Evolutionary conservation across 2,797 vertebrate genomes (phyloP).

Genomic region (Ceryle rudis): DNA sequence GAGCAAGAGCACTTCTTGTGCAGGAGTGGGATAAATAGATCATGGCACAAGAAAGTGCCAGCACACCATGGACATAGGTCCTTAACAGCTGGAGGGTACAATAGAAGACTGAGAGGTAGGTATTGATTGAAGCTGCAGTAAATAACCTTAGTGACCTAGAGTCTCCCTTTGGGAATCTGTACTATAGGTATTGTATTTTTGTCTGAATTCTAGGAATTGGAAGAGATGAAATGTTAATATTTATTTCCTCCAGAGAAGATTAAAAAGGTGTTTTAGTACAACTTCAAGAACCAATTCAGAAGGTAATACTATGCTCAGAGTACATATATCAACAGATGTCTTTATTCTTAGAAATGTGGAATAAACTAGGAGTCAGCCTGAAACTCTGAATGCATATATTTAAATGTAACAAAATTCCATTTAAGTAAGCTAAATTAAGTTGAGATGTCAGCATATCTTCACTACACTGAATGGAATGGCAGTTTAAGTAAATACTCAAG

Average conservation of each 20-base stretch:
- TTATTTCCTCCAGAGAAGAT: neutral
- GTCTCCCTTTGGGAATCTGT: neutral
- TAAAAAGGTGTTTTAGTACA: neutral
- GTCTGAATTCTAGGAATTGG: neutral
- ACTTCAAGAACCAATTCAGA: neutral
- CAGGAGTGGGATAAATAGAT: neutral
- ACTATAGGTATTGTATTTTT: accelerated
- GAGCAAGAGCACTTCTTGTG: neutral
- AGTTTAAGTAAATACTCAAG: neutral
- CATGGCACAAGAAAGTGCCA: neutral
- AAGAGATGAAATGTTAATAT: neutral
- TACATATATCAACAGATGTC: neutral
- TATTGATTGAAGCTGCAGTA: neutral
- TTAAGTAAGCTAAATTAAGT: neutral
- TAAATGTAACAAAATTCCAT: neutral
- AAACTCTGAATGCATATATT: accelerated
- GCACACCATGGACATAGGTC: neutral
- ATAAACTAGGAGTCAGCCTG: neutral
- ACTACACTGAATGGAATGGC: neutral
- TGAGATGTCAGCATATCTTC: neutral
- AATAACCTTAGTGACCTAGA: neutral
- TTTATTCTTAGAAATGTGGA: neutral
- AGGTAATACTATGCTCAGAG: neutral
- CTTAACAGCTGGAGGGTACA: neutral
- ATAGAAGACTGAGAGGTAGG: neutral